Conservation (phyloP, 2,113 vertebrate species). For the Monarcha castaneiventris region DNA sequence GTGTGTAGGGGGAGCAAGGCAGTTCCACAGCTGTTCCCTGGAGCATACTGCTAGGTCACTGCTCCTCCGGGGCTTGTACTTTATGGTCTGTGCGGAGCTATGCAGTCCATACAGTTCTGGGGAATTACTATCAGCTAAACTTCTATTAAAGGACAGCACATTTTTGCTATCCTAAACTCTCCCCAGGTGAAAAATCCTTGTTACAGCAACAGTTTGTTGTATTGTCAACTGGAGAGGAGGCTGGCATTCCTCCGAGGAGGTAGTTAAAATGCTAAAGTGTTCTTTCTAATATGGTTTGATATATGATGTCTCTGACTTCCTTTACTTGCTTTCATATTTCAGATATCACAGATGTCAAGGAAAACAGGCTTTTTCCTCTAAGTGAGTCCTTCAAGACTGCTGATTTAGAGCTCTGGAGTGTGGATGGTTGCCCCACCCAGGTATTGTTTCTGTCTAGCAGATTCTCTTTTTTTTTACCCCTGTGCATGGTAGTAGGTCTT, state of each 20-base stretch:
- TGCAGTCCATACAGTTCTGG: neutral
- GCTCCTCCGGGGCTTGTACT: neutral
- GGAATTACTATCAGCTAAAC: neutral
- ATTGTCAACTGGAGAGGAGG: neutral
- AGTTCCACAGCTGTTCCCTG: neutral
- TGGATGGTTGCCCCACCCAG: neutral
- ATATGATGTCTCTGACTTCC: neutral
- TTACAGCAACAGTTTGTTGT: neutral
- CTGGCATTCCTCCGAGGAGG: neutral
- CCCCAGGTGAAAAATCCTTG: neutral
- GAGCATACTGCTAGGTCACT: neutral
- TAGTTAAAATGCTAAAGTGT: neutral
- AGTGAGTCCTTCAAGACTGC: neutral
- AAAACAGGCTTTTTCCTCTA: neutral
- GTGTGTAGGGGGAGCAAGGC: neutral
- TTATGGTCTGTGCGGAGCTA: neutral
- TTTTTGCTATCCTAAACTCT: neutral
- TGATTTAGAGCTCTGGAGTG: neutral
- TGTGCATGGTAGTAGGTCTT: constrained; percentile 17
- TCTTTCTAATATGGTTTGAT: neutral
- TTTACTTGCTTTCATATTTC: neutral
- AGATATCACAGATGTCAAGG: neutral
- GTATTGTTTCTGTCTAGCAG: constrained; percentile 33
- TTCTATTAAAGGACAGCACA: neutral
- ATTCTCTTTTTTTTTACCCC: neutral